Conservation (phyloP, 2,113 vertebrate species). For the Rhinolophus sinicus region DNA sequence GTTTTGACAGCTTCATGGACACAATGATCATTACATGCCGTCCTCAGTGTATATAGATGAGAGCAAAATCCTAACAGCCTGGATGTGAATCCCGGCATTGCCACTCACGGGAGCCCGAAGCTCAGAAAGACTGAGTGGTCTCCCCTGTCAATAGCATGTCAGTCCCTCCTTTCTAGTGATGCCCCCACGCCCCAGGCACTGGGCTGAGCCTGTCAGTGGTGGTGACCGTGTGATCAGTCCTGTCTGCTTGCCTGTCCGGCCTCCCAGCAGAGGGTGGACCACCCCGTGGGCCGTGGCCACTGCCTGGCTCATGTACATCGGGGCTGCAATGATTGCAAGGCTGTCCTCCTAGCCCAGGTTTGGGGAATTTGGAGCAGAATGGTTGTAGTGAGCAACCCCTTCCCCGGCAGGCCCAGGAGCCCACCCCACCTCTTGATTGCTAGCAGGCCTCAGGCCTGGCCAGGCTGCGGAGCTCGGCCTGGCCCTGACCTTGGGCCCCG, state of each 20-base stretch:
- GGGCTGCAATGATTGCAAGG: neutral
- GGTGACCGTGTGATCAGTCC: fast-evolving
- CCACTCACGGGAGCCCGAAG: neutral
- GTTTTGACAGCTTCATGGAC: neutral
- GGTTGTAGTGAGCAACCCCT: neutral
- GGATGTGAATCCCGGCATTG: neutral
- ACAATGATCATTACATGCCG: fast-evolving
- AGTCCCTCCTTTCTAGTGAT: neutral
- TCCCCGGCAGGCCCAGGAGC: neutral
- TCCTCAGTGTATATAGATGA: fast-evolving
- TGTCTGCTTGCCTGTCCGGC: neutral
- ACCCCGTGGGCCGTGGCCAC: neutral
- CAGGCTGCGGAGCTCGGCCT: neutral
- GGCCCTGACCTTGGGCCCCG: conserved; percentile 42
- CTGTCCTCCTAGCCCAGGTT: neutral
- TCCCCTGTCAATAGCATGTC: neutral
- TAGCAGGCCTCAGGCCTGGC: conserved; percentile 57
- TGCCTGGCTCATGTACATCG: neutral
- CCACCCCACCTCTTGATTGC: conserved; percentile 54
- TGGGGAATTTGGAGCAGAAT: neutral
- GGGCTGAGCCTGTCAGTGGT: neutral
- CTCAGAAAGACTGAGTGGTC: neutral
- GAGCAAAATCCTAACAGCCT: neutral
- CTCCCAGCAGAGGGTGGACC: neutral
- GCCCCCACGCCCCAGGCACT: neutral